A percentile compares a stretch with the other conserved stretches of the same genome.
Evolutionary conservation across 2,888 invertebrate species (phyloP).

Genomic region (Chydorus sphaericus): DNA sequence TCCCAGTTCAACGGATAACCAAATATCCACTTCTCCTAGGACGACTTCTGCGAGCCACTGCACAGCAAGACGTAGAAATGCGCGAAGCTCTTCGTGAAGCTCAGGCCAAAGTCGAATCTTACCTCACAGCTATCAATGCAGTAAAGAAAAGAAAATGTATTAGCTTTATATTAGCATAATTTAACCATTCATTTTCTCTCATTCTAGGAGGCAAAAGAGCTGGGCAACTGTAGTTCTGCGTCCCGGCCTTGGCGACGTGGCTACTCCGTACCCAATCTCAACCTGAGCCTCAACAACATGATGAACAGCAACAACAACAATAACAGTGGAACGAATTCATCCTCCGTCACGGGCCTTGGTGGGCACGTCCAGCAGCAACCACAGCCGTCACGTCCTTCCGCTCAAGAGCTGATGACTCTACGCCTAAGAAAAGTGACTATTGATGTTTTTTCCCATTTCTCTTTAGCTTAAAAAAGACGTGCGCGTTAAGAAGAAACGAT

Average conservation of each 20-base stretch:
- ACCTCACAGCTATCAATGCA: slow-evolving; percentile 86
- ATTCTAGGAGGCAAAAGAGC: slow-evolving; percentile 62
- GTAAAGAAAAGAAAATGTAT: slow-evolving; percentile 25
- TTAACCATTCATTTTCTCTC: not conserved
- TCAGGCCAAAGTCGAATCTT: slow-evolving; percentile 80
- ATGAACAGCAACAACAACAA: not conserved
- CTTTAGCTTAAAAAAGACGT: too few relatives aligned
- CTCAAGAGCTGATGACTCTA: slow-evolving; percentile 8
- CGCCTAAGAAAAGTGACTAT: slow-evolving; percentile 5
- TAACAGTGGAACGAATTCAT: too few relatives aligned
- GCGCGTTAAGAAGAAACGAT: too few relatives aligned
- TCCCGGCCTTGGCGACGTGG: slow-evolving; percentile 8
- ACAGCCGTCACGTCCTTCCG: slow-evolving; percentile 3
- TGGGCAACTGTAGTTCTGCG: slow-evolving; percentile 57
- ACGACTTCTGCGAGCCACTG: slow-evolving; percentile 78
- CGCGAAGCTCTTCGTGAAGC: slow-evolving; percentile 71
- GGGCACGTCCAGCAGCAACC: too few relatives aligned
- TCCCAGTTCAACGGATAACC: slow-evolving; percentile 90
- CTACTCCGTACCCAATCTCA: slow-evolving; percentile 5
- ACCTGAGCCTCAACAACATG: not conserved
- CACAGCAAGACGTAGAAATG: slow-evolving; percentile 57
- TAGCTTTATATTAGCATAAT: not conserved
- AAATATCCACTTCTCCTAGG: slow-evolving; percentile 87
- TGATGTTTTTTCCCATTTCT: not conserved
- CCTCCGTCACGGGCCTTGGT: too few relatives aligned